These are phyloP conservation scores for Ceramica pisi DNA, from an alignment of 2,888 invertebrate genomes.

Conservation along the genomic window DNA sequence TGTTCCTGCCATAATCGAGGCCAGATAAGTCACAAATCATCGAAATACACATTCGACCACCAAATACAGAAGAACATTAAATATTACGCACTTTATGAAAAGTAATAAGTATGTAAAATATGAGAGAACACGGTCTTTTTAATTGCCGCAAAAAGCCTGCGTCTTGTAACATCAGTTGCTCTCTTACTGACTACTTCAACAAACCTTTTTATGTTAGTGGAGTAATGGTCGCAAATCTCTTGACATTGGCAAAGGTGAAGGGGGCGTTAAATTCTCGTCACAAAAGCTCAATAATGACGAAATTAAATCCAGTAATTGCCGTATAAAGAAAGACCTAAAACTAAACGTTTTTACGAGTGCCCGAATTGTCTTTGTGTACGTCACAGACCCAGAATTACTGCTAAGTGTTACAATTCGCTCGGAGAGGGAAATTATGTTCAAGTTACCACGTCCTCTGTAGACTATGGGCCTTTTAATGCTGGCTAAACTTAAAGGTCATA, in stretches of 20 bases:
- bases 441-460: background rate
- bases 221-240: constrained; percentile 7
- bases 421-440: constrained; percentile 1
- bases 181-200: constrained; percentile 1
- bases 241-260: constrained; percentile 23
- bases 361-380: constrained; percentile 38
- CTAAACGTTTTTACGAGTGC: constrained; percentile 59
- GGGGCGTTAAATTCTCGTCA: constrained; percentile 32
- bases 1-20: constrained; percentile 44
- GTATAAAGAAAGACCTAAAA: constrained; percentile 40
- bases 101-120: constrained; percentile 26
- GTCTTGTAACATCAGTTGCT: background rate
- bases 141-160: constrained; percentile 20
- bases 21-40: constrained; percentile 48
- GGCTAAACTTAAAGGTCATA: background rate
- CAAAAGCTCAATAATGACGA: constrained; percentile 46
- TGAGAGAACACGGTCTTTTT: constrained; percentile 10
- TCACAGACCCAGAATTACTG: constrained; percentile 35
- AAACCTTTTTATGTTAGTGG: constrained; percentile 3
- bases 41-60: constrained; percentile 39
- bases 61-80: constrained; percentile 50
- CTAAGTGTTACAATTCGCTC: constrained; percentile 26
- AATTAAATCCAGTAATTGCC: constrained; percentile 59
- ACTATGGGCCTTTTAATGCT: background rate
- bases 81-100: constrained; percentile 28